phyloP scores from a whole-genome alignment of 2,888 invertebrate genomes.

The Plebejus argus region DNA sequence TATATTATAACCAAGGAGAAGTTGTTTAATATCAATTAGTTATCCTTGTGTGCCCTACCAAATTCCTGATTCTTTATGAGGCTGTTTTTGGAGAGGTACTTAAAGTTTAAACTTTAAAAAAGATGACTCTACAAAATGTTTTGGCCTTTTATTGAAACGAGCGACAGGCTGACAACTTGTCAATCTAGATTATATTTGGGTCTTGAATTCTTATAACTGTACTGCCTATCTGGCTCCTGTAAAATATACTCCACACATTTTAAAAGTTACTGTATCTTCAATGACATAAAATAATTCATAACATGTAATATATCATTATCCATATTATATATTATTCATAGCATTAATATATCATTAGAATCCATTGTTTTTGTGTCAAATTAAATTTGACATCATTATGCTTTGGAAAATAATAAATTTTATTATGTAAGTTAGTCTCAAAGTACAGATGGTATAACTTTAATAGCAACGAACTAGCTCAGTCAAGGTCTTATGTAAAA shows the following conservation, averaged over 20 bases:
- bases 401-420: not conserved
- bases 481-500: not conserved
- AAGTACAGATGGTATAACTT: not conserved
- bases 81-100: not conserved
- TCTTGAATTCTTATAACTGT: conserved; percentile 18
- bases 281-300: too few relatives aligned
- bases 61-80: not conserved
- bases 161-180: not conserved
- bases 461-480: not conserved
- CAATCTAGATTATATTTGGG: conserved; percentile 19
- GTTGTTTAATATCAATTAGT: too few relatives aligned
- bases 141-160: not conserved
- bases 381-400: not conserved
- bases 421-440: not conserved
- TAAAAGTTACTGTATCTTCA: not conserved
- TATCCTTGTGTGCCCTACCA: too few relatives aligned
- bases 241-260: not conserved
- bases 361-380: not conserved
- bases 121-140: not conserved
- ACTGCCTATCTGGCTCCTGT: not conserved
- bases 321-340: too few relatives aligned
- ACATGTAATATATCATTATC: not conserved
- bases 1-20: too few relatives aligned
- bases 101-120: not conserved
- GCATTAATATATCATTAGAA: not conserved